Evolutionary conservation across 2,797 vertebrate species (phyloP).

Genomic region (Euthynnus affinis): DNA sequence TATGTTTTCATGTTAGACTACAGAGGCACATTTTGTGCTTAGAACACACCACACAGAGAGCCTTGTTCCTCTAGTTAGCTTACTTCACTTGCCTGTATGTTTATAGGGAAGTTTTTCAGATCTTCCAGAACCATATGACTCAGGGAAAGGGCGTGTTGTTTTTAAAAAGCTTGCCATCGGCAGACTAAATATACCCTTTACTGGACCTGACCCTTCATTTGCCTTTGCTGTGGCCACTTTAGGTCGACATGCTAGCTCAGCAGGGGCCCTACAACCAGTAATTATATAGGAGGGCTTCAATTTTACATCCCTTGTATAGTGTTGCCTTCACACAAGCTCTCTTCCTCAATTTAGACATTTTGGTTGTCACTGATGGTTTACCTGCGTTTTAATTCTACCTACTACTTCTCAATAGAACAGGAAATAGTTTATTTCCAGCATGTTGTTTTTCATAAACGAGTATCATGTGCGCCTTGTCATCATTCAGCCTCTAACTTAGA

Average conservation of each 20-base stretch:
- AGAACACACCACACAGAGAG: slow-evolving; percentile 64
- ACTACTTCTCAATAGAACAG: slow-evolving; percentile 22
- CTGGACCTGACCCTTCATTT: slow-evolving; percentile 87
- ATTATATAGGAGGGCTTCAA: slow-evolving; percentile 84
- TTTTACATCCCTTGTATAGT: slow-evolving; percentile 81
- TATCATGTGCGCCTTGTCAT: slow-evolving; percentile 17
- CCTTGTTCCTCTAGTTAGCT: slow-evolving; percentile 58
- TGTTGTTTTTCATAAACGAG: slow-evolving; percentile 24
- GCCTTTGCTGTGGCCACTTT: slow-evolving; percentile 87
- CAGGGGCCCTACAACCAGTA: slow-evolving; percentile 77
- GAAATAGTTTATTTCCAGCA: slow-evolving; percentile 31
- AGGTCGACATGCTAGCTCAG: slow-evolving; percentile 82
- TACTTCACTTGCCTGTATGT: slow-evolving; percentile 67
- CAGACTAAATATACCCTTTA: slow-evolving; percentile 87
- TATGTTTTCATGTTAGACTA: slow-evolving; percentile 75
- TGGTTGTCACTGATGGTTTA: slow-evolving; percentile 64
- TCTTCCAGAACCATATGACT: slow-evolving; percentile 75
- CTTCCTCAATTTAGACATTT: slow-evolving; percentile 63
- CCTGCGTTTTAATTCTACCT: slow-evolving; percentile 44
- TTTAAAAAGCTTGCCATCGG: slow-evolving; percentile 80
- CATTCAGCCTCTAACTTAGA: slow-evolving; percentile 10
- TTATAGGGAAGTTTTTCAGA: slow-evolving; percentile 77
- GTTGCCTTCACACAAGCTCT: slow-evolving; percentile 77
- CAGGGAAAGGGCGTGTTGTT: slow-evolving; percentile 80
- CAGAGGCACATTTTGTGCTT: slow-evolving; percentile 51